phyloP scores from a whole-genome alignment of 1,140 invertebrate genomes.

The Rhysida immarginata region DNA sequence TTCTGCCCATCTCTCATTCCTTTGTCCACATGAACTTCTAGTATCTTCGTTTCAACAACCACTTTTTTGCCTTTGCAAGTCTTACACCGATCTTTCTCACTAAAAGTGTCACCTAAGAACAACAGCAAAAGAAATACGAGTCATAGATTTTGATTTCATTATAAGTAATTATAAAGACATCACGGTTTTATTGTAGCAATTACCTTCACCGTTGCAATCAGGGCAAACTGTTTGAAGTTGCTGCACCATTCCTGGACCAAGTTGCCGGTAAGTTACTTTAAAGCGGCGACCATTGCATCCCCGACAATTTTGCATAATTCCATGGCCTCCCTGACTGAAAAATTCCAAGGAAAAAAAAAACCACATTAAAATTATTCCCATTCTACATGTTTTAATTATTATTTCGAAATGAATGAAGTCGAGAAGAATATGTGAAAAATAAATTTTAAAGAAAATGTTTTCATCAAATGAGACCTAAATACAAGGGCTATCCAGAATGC shows the following conservation, averaged over 20 bases:
- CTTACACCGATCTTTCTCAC: constrained; percentile 59
- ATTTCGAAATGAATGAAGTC: too few relatives aligned
- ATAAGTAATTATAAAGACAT: too few relatives aligned
- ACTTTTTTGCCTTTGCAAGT: constrained; percentile 46
- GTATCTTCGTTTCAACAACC: constrained; percentile 35
- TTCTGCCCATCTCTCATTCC: constrained; percentile 40
- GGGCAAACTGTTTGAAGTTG: constrained; percentile 31
- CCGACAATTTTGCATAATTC: constrained; percentile 21
- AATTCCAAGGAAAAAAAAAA: constrained; percentile 3
- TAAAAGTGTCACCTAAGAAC: constrained; percentile 46
- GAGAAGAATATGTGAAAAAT: too few relatives aligned
- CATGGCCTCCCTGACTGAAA: constrained; percentile 28
- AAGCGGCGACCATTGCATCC: constrained; percentile 30
- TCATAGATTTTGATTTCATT: too few relatives aligned
- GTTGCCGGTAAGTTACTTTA: constrained; percentile 28
- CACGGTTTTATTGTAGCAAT: too few relatives aligned
- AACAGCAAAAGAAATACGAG: not conserved
- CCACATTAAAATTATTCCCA: too few relatives aligned
- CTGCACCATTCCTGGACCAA: constrained; percentile 35
- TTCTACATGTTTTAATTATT: too few relatives aligned
- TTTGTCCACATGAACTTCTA: constrained; percentile 42
- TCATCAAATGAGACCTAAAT: too few relatives aligned
- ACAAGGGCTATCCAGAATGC: too few relatives aligned
- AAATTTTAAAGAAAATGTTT: too few relatives aligned
- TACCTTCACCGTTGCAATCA: constrained; percentile 29